phyloP scores from a whole-genome alignment of 2,113 vertebrate genomes.

The Bos javanicus region DNA sequence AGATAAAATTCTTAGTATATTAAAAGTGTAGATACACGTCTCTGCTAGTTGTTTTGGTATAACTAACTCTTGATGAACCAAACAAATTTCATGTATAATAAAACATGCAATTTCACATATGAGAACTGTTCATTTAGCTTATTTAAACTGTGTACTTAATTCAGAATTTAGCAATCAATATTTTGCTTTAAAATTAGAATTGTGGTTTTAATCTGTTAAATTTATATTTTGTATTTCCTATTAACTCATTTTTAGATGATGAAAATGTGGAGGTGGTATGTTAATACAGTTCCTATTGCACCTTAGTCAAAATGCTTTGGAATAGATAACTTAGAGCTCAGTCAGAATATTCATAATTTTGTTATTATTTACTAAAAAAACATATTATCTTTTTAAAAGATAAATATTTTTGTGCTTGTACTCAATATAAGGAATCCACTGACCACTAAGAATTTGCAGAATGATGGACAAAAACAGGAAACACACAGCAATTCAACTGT shows the following conservation, averaged over 20 bases:
- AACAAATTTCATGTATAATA: not conserved
- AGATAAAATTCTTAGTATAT: not conserved
- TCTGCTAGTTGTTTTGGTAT: not conserved
- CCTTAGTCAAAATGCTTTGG: not conserved
- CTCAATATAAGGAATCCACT: not conserved
- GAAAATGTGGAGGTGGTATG: not conserved
- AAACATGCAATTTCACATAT: constrained; percentile 4
- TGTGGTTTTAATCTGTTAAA: constrained; percentile 33
- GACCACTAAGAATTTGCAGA: not conserved
- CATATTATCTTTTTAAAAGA: not conserved
- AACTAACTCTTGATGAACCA: not conserved
- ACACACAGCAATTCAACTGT: not conserved
- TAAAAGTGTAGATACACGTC: not conserved
- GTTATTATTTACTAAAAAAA: not conserved
- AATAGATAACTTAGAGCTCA: not conserved
- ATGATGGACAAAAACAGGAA: constrained; percentile 10
- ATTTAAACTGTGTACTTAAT: constrained; percentile 19
- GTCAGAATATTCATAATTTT: not conserved
- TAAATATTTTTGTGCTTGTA: not conserved
- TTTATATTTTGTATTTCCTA: constrained; percentile 26
- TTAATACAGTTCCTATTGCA: not conserved
- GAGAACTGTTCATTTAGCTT: constrained; percentile 11
- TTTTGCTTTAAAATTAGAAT: constrained; percentile 39
- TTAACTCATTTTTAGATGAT: not conserved
- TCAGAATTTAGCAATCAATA: constrained; percentile 9